Evolutionary conservation across 2,797 vertebrate species (phyloP).

Genomic region (Lophotriccus pileatus): DNA sequence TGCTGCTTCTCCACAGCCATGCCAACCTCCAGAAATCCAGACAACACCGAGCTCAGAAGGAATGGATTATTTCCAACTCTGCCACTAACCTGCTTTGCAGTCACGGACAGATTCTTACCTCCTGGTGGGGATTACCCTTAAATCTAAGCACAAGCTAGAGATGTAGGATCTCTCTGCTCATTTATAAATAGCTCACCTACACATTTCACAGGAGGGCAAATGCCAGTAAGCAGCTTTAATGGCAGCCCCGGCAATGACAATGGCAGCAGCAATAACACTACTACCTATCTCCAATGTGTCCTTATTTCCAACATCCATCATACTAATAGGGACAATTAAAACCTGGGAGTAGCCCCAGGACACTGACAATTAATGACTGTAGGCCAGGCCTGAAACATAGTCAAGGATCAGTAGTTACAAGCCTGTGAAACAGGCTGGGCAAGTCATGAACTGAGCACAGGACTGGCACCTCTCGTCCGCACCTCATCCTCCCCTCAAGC

Average conservation of each 20-base stretch:
- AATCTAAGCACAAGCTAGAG: neutral
- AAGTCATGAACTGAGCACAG: neutral
- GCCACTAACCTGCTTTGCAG: neutral
- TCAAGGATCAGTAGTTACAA: neutral
- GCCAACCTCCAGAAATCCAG: neutral
- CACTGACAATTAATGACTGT: neutral
- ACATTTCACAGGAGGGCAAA: neutral
- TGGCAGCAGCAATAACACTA: neutral
- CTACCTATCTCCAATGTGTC: neutral
- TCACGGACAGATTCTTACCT: neutral
- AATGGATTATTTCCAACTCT: neutral
- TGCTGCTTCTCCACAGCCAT: neutral
- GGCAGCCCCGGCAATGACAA: neutral
- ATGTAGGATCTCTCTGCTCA: neutral
- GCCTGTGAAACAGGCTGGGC: neutral
- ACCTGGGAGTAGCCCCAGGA: neutral
- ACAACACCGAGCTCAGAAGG: neutral
- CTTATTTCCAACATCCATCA: neutral
- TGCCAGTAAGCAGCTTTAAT: neutral
- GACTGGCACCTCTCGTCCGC: neutral
- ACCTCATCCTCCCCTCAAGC: neutral
- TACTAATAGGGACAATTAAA: neutral
- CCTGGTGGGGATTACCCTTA: neutral
- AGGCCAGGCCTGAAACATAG: neutral
- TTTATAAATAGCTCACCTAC: constrained; percentile 23